These are phyloP conservation scores for Tympanuchus pallidicinctus DNA, from an alignment of 2,113 vertebrate genomes.

Conservation along the genomic window DNA sequence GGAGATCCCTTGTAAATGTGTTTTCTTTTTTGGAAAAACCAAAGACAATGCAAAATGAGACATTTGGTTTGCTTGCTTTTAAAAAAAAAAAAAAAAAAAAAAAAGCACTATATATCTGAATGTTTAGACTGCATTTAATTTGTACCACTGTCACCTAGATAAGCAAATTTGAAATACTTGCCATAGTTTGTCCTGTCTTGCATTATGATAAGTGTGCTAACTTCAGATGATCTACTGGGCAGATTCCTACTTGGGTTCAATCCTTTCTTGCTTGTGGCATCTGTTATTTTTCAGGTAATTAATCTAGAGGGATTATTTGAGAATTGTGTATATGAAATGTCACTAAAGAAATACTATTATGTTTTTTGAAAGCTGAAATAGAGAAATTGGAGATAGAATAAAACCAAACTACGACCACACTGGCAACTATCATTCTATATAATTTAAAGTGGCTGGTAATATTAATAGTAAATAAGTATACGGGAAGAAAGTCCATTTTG, in stretches of 20 bases:
- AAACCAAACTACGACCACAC: background rate
- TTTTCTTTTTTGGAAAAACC: background rate
- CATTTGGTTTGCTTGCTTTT: fast-evolving
- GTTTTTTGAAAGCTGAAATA: background rate
- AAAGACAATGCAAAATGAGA: background rate
- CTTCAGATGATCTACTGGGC: background rate
- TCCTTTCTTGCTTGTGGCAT: background rate
- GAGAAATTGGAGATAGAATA: background rate
- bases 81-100: background rate
- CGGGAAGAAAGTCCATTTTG: background rate
- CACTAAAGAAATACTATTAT: background rate
- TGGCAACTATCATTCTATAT: background rate
- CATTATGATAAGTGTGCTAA: fast-evolving
- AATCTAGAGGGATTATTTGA: background rate
- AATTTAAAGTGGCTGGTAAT: background rate
- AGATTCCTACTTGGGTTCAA: background rate
- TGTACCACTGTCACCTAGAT: background rate
- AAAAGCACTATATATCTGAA: fast-evolving
- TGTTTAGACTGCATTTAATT: background rate
- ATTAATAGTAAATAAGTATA: background rate
- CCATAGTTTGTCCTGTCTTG: background rate
- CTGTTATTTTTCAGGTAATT: slow-evolving; percentile 10
- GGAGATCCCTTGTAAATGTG: no score
- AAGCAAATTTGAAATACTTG: background rate
- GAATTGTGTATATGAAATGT: slow-evolving; percentile 2